A percentile compares a stretch with the other conserved stretches of the same genome.
Conservation (phyloP, 2,888 invertebrate species). For the Podotricha telesiphe region DNA sequence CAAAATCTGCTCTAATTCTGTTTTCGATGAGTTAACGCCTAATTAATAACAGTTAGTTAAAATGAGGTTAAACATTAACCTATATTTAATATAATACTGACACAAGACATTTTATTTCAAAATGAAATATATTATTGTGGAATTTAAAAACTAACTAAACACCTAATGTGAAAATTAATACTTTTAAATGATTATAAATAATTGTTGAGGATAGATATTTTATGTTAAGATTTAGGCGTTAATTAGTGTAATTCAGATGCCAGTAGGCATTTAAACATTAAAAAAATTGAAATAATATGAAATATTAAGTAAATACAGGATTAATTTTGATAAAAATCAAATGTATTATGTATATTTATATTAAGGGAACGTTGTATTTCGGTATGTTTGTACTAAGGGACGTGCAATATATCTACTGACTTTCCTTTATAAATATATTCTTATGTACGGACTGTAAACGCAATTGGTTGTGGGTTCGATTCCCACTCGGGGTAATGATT, state of each 20-base stretch:
- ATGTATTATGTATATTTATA: not conserved
- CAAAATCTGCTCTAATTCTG: slow-evolving; percentile 16
- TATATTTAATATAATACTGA: not conserved
- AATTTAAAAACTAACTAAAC: not conserved
- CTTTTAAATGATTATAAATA: no score
- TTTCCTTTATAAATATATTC: not conserved
- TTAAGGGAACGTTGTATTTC: not conserved
- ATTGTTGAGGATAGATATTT: no score
- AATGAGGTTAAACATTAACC: not conserved
- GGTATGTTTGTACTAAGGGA: not conserved
- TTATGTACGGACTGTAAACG: no score
- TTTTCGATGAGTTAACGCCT: not conserved
- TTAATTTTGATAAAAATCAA: not conserved
- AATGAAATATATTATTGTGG: not conserved
- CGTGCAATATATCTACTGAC: not conserved
- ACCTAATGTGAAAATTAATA: no score
- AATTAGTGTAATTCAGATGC: no score
- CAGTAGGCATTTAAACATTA: no score
- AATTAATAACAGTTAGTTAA: slow-evolving; percentile 21
- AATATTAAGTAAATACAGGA: no score
- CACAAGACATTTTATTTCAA: not conserved
- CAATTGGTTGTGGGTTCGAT: no score
- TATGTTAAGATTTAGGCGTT: no score
- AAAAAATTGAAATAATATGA: no score
- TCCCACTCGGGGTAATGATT: no score